A percentile compares a stretch with the other conserved stretches of the same genome.
Conservation (phyloP, 2,888 invertebrate genomes). For the Phaonia tiefii region DNA sequence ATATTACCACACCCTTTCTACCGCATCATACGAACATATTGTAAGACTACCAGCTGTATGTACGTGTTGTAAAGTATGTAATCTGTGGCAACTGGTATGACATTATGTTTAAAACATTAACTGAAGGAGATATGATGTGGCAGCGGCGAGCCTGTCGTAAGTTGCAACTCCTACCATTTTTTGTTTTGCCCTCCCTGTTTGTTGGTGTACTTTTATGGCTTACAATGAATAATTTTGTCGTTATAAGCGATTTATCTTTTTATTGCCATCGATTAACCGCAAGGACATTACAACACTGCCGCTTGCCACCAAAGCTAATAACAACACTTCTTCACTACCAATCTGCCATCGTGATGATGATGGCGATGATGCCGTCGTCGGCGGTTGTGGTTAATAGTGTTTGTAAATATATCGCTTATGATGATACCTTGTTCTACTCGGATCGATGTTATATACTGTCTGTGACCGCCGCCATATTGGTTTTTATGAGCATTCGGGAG, state of each 20-base stretch:
- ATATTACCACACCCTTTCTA: too few relatives aligned
- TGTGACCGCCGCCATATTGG: constrained; percentile 50
- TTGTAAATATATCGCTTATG: neutral
- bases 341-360: constrained; percentile 9
- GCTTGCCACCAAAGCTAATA: constrained; percentile 59
- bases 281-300: constrained; percentile 65
- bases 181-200: constrained; percentile 41
- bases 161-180: constrained; percentile 38
- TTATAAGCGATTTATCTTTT: constrained; percentile 77
- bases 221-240: constrained; percentile 78
- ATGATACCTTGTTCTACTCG: neutral
- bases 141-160: too few relatives aligned
- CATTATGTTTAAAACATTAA: constrained; percentile 56
- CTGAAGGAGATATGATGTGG: constrained; percentile 39
- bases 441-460: constrained; percentile 15
- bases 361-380: neutral
- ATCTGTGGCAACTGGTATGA: neutral
- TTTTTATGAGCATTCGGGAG: constrained; percentile 48
- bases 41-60: too few relatives aligned
- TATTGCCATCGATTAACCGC: constrained; percentile 69
- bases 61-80: too few relatives aligned
- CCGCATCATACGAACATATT: too few relatives aligned
- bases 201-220: constrained; percentile 71
- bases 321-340: neutral
- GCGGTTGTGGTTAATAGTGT: constrained; percentile 2